A percentile compares a stretch with the other conserved stretches of the same genome.
Evolutionary conservation across 1,140 invertebrate genomes (phyloP).

Genomic region (Conopomorpha cramerella): DNA sequence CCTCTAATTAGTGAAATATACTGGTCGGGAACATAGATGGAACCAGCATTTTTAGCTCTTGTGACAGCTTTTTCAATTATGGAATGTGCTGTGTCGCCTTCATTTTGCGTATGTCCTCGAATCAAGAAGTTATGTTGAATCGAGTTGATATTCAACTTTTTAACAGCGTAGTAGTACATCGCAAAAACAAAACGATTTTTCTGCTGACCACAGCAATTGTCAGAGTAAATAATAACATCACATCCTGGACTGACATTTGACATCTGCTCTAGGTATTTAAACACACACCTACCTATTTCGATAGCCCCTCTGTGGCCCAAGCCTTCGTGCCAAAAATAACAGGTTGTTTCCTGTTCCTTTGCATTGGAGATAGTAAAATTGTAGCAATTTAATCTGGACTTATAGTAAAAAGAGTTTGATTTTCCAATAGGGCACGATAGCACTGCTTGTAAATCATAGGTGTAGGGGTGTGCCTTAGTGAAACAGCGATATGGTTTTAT

Average conservation of each 20-base stretch:
- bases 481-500: too few species aligned
- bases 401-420: constrained; percentile 16
- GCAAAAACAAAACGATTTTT: constrained; percentile 25
- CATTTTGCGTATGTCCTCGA: constrained; percentile 26
- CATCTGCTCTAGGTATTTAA: constrained; percentile 17
- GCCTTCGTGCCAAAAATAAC: constrained; percentile 50
- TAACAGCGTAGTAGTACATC: constrained; percentile 17
- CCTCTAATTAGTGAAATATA: too few species aligned
- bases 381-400: constrained; percentile 34
- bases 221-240: constrained; percentile 24
- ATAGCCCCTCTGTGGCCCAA: constrained; percentile 36
- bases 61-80: too few species aligned
- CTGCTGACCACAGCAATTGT: constrained; percentile 38
- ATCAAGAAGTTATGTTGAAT: constrained; percentile 27
- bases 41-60: too few species aligned
- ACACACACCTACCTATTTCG: constrained; percentile 40
- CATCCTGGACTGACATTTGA: constrained; percentile 8
- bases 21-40: too few species aligned
- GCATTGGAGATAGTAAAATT: constrained; percentile 46
- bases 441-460: constrained; percentile 22
- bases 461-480: too few species aligned
- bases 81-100: too few species aligned
- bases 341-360: constrained; percentile 12
- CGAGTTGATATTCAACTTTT: constrained; percentile 12
- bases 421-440: constrained; percentile 15